Conservation (phyloP, 2,888 invertebrate genomes). For the Sicus ferrugineus region DNA sequence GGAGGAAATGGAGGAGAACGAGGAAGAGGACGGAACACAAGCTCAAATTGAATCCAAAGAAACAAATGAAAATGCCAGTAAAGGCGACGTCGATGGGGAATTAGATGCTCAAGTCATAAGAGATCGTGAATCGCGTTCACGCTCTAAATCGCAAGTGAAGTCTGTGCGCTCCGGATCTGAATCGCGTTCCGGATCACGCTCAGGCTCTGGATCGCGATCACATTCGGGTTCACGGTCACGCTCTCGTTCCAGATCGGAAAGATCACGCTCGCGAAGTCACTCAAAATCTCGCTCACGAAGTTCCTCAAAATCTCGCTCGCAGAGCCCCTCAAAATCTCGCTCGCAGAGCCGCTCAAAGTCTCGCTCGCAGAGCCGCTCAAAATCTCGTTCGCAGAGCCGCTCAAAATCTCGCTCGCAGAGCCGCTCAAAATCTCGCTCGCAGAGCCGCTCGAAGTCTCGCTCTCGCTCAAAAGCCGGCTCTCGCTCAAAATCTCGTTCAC, state of each 20-base stretch:
- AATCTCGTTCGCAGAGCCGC: conserved; percentile 60
- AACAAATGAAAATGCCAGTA: conserved; percentile 43
- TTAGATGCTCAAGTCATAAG: conserved; percentile 50
- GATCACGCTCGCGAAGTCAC: conserved; percentile 24
- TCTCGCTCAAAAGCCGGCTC: conserved; percentile 34
- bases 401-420: conserved; percentile 40
- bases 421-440: conserved; percentile 40
- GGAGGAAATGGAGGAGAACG: conserved; percentile 71
- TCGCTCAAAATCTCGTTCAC: conserved; percentile 37
- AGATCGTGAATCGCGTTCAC: conserved; percentile 57
- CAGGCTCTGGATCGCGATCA: conserved; percentile 54
- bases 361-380: conserved; percentile 56
- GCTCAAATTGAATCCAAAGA: conserved; percentile 43
- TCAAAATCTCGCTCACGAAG: conserved; percentile 38
- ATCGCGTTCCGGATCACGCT: conserved; percentile 60
- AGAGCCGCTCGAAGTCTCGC: conserved; percentile 34
- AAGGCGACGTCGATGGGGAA: conserved; percentile 43
- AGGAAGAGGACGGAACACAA: conserved; percentile 63
- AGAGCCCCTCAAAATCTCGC: conserved; percentile 2
- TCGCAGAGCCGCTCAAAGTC: conserved; percentile 52
- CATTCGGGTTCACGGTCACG: conserved; percentile 48
- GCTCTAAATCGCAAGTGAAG: conserved; percentile 54
- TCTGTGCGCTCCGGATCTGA: conserved; percentile 46
- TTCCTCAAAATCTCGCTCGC: no score
- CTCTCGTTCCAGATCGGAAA: conserved; percentile 35